Evolutionary conservation across 2,113 vertebrate genomes (phyloP).

Genomic region (Pachyramphus minor): DNA sequence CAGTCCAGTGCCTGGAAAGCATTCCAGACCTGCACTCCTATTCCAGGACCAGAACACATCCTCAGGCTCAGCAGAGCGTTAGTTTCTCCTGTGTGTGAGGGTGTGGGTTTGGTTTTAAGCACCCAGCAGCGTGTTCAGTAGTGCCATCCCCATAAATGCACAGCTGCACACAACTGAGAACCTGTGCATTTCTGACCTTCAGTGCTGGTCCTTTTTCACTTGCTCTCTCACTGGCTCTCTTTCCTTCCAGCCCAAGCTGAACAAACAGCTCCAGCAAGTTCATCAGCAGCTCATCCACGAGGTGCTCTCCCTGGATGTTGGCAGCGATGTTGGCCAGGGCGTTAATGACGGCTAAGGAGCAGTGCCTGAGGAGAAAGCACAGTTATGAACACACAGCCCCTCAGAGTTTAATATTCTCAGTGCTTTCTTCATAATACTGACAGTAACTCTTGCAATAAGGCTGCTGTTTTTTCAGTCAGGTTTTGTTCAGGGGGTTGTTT

Average conservation of each 20-base stretch:
- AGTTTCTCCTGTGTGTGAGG: background rate
- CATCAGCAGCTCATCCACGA: constrained; percentile 93
- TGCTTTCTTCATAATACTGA: background rate
- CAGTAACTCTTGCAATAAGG: background rate
- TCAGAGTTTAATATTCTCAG: background rate
- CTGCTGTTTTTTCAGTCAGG: background rate
- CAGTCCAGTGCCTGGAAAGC: background rate
- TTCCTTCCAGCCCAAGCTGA: constrained; percentile 95
- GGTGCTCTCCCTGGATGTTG: constrained; percentile 91
- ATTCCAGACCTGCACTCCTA: background rate
- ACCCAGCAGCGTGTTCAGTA: background rate
- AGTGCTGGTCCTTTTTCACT: constrained; percentile 92
- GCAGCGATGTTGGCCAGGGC: constrained; percentile 95
- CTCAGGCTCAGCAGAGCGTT: rapidly evolving
- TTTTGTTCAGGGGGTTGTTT: background rate
- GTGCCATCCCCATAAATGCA: background rate
- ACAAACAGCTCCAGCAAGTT: constrained; percentile 96
- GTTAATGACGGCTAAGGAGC: constrained; percentile 94
- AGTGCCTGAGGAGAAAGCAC: constrained; percentile 79
- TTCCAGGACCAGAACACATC: background rate
- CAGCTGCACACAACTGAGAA: background rate
- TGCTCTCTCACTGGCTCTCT: constrained; percentile 92
- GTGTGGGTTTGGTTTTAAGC: background rate
- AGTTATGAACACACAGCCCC: background rate
- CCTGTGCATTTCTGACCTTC: constrained; percentile 75